Evolutionary conservation across 2,888 invertebrate genomes (phyloP).

Genomic region (Chalcis sispes): DNA sequence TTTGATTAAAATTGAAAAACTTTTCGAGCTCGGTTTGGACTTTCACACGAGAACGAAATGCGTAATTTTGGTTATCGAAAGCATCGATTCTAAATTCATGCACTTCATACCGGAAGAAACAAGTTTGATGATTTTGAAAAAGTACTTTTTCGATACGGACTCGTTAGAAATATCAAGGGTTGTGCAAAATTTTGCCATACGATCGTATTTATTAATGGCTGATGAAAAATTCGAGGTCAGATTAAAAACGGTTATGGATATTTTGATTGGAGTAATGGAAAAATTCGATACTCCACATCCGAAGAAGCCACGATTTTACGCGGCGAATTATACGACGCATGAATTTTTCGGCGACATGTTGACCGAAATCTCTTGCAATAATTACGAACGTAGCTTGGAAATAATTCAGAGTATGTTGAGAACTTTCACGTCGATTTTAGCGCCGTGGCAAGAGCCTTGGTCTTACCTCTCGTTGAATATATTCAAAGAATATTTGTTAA

Average conservation of each 20-base stretch:
- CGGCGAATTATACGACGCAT: constrained; percentile 28
- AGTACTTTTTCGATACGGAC: neutral
- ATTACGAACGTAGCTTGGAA: neutral
- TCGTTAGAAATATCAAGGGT: neutral
- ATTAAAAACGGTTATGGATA: neutral
- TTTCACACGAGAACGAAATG: neutral
- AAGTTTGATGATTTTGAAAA: constrained; percentile 14
- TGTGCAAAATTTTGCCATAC: neutral
- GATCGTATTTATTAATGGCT: constrained; percentile 26
- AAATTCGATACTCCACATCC: constrained; percentile 32
- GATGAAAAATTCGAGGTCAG: neutral
- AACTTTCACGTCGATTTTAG: neutral
- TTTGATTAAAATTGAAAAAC: neutral
- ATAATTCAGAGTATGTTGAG: constrained; percentile 37
- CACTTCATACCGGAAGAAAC: neutral
- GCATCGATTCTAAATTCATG: neutral
- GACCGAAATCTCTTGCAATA: neutral
- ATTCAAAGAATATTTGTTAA: constrained; percentile 37
- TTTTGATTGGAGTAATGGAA: constrained; percentile 5
- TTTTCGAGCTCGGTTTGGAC: neutral
- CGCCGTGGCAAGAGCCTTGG: constrained; percentile 30
- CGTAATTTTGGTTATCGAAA: neutral
- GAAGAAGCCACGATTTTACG: constrained; percentile 29
- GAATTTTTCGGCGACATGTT: constrained; percentile 33
- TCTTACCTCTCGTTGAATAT: constrained; percentile 27